phyloP scores from a whole-genome alignment of 2,113 vertebrate genomes.

The Cynoglossus semilaevis region DNA sequence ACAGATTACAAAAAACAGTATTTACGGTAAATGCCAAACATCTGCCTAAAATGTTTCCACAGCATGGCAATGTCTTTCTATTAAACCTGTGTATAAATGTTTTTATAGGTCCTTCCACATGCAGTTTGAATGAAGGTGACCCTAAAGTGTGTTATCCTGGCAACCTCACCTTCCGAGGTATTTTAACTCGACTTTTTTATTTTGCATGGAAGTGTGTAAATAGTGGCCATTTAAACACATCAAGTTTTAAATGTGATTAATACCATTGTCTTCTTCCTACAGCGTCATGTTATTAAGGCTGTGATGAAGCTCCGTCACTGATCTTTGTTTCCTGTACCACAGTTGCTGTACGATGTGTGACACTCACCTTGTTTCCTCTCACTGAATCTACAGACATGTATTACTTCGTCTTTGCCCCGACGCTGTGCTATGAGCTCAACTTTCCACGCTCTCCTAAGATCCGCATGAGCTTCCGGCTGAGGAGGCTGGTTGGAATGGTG shows the following conservation, averaged over 20 bases:
- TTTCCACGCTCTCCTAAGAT: constrained; percentile 85
- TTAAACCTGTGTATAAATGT: neutral
- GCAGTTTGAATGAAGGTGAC: constrained; percentile 48
- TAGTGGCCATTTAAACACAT: neutral
- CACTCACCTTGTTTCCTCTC: neutral
- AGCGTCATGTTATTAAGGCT: neutral
- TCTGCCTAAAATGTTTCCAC: no score
- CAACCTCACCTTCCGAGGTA: constrained; percentile 85
- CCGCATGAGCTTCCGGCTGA: constrained; percentile 85
- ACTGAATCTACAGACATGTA: constrained; percentile 78
- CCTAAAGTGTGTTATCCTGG: constrained; percentile 80
- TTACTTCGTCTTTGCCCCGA: constrained; percentile 87
- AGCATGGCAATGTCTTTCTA: neutral
- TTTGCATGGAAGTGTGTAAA: neutral
- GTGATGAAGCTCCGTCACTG: neutral
- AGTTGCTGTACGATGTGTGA: neutral
- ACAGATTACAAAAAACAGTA: no score
- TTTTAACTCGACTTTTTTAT: neutral
- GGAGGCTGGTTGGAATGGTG: constrained; percentile 89
- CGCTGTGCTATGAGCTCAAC: constrained; percentile 91
- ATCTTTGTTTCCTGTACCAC: neutral
- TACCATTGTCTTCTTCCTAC: neutral
- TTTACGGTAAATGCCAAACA: no score
- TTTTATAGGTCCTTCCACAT: constrained; percentile 65
- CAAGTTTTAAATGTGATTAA: neutral